Conservation (phyloP, 2,888 invertebrate species). For the Epiblema foenella region DNA sequence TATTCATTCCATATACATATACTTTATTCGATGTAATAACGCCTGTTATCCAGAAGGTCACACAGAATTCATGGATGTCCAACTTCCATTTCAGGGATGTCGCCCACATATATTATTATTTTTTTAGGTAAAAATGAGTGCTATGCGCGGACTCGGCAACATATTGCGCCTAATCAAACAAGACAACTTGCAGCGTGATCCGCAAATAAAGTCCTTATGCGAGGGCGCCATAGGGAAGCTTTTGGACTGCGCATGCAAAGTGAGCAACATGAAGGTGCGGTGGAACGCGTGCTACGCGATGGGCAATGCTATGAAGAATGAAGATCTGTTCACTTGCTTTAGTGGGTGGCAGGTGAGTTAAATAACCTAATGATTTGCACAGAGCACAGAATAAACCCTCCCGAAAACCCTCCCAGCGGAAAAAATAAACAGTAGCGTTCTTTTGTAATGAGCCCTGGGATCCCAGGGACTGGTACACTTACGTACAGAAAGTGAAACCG, state of each 20-base stretch:
- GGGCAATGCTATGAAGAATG: constrained; percentile 90
- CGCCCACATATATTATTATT: too few relatives aligned
- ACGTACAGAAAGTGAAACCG: too few relatives aligned
- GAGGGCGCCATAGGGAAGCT: constrained; percentile 87
- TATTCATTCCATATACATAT: too few relatives aligned
- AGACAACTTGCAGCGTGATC: constrained; percentile 74
- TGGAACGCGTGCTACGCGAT: constrained; percentile 97
- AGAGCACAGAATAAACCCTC: too few relatives aligned
- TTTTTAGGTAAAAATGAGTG: constrained; percentile 87
- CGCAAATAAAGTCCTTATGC: constrained; percentile 81
- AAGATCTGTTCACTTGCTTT: constrained; percentile 73
- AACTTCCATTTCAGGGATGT: neutral
- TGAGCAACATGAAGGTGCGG: constrained; percentile 93
- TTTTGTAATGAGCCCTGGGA: too few relatives aligned
- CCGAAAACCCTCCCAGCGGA: too few relatives aligned
- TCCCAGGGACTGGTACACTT: too few relatives aligned
- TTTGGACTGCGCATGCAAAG: constrained; percentile 88
- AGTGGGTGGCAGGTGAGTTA: constrained; percentile 82
- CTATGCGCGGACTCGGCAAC: constrained; percentile 92
- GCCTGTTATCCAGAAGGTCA: too few relatives aligned
- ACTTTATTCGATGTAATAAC: too few relatives aligned
- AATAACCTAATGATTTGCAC: neutral
- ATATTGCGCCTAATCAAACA: constrained; percentile 87
- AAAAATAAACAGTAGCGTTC: too few relatives aligned
- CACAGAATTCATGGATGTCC: too few relatives aligned